phyloP scores from a whole-genome alignment of 2,113 vertebrate genomes.

The Epinephelus fuscoguttatus region DNA sequence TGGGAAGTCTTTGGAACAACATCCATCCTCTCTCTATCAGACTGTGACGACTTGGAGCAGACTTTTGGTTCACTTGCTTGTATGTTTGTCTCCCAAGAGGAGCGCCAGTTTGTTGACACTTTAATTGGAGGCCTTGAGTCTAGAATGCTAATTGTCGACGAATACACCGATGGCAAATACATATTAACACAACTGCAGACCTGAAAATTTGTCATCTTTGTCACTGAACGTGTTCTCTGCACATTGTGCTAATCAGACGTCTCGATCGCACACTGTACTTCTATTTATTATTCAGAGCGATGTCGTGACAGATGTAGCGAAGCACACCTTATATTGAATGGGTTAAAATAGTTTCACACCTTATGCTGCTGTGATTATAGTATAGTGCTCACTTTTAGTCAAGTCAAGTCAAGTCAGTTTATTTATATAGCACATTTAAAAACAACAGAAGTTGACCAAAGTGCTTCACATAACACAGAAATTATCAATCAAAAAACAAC shows the following conservation, averaged over 20 bases:
- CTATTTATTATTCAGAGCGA: not conserved
- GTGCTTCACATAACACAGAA: too few relatives aligned
- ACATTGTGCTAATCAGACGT: not conserved
- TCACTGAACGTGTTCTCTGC: not conserved
- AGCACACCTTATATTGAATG: not conserved
- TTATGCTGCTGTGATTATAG: not conserved
- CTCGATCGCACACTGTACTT: not conserved
- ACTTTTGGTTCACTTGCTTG: constrained; percentile 4
- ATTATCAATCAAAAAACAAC: too few relatives aligned
- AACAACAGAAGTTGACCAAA: too few relatives aligned
- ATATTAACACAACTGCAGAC: not conserved
- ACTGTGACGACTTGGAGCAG: not conserved
- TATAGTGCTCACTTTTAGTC: not conserved
- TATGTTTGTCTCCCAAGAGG: constrained; percentile 26
- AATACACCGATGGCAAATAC: constrained; percentile 1
- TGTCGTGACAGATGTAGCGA: not conserved
- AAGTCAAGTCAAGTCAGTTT: too few relatives aligned
- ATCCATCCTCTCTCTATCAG: constrained; percentile 10
- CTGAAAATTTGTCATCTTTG: not conserved
- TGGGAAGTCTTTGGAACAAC: constrained; percentile 22
- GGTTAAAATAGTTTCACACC: too few relatives aligned
- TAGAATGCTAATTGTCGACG: constrained; percentile 45
- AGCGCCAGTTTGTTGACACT: constrained; percentile 50
- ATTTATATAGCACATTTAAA: too few relatives aligned
- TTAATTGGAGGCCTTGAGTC: constrained; percentile 56